Evolutionary conservation across 2,888 invertebrate species (phyloP).

Genomic region (Aleiodes leptofemur): DNA sequence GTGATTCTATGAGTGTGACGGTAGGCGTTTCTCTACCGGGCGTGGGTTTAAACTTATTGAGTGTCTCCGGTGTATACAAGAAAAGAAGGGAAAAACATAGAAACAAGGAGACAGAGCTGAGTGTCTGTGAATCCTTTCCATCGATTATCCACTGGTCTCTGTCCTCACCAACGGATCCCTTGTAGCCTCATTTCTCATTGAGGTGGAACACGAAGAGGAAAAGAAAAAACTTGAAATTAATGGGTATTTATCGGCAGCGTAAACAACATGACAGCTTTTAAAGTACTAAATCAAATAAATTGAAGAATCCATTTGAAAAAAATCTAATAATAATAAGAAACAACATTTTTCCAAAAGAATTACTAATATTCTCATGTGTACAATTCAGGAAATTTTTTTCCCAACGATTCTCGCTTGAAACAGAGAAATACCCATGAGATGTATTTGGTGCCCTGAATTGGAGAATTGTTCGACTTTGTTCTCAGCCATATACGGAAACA

Average conservation of each 20-base stretch:
- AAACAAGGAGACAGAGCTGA: conserved; percentile 19
- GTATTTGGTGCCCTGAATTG: conserved; percentile 41
- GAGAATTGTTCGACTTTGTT: conserved; percentile 42
- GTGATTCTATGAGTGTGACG: conserved; percentile 19
- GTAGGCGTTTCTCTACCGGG: conserved; percentile 20
- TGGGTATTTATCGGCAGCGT: conserved; percentile 7
- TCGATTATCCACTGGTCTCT: conserved; percentile 45
- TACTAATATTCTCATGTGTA: too few species aligned
- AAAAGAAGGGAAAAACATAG: conserved; percentile 27
- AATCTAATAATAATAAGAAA: too few species aligned
- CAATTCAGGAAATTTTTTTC: too few species aligned
- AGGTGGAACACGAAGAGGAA: conserved; percentile 10
- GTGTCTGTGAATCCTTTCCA: conserved; percentile 43
- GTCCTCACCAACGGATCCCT: conserved; percentile 42
- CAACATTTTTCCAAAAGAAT: too few species aligned
- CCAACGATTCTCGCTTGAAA: conserved; percentile 8
- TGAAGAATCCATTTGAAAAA: too few species aligned
- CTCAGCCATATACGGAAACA: conserved; percentile 53
- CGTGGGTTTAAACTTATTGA: conserved; percentile 56
- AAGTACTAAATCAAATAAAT: not conserved
- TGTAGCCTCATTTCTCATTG: conserved; percentile 48
- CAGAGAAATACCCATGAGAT: conserved; percentile 9
- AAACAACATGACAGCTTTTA: not conserved
- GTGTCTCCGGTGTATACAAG: conserved; percentile 31
- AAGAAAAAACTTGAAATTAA: conserved; percentile 2